Evolutionary conservation across 2,113 vertebrate species (phyloP), one percentile per base, ranked within the genome.

Genomic region (Corythornis cristatus): DNA sequence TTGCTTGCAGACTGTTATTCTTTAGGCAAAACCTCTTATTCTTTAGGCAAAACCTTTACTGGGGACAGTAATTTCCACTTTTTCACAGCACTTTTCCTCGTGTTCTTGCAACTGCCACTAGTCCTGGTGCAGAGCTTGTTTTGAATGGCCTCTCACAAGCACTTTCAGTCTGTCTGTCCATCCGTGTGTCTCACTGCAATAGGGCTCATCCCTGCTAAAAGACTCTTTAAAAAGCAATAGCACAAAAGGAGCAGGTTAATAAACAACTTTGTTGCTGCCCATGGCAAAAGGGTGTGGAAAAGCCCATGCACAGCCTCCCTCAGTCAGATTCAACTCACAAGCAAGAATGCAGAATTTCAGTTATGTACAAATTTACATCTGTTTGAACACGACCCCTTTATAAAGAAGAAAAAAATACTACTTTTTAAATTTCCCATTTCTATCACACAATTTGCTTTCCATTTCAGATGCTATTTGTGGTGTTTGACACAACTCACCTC

Each of bases 271-370:
- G 2, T 8, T 18, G 3, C 46, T 88, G 88, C 81, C 58, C 20
- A 66, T 4, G 80, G 48, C 31, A 28, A 33, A 80, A 53, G 35
- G 58, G 60, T 89, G 37, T 16, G 2, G 25, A 66, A 58, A 9
- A 76, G 28, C 42, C 29, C 86, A 65, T 57, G 31, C 95, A 88
- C 0, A 96, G 71, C 65, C 58, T 92, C 22, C 43, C 25, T 58
- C 6, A 0, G 1, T 57, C 74, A 79, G 31, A 53, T 29, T 57
- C 35, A 25, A 31, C n/a, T 54, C 54, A 43, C 51, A 80, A 89
- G 82, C 75, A 93, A 91, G 68, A 89, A 91, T 68, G 75, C 76
- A 60, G 73, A 76, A 91, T 62, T 61, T 71, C 65, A 42, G n/a
- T 22, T 77, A n/a, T 25, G 9, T 65, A 40, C 33, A 88, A 53